Evolutionary conservation across 2,113 vertebrate genomes (phyloP), one percentile per base, ranked within the genome.

Genomic region (Centrocercus urophasianus): DNA sequence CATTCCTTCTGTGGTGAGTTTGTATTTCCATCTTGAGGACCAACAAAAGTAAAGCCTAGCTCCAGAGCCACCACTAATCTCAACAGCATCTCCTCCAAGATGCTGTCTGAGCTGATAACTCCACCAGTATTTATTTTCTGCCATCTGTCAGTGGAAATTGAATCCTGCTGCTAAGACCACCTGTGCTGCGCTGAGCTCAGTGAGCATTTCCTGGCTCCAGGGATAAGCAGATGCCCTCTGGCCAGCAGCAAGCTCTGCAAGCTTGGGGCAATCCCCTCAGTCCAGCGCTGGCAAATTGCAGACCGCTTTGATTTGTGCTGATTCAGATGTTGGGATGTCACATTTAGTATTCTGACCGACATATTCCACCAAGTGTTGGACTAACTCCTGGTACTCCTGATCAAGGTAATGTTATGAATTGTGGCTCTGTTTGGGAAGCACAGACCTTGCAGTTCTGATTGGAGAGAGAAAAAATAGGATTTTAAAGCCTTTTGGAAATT

Each of bases 1-100:
- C n/a, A 27, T 93, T 88, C 89, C 75, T 83, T 67, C 69, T 77
- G 72, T 59, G 86, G 75, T 61, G 93, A 90, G 76, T 72, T 86
- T 89, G 19, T 72, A 86, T 48, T 80, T 88, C 42, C 79, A 79
- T 57, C 25, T 71, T 75, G 34, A 78, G 57, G n/a, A 81, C 60
- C 30, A 67, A 45, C 2, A 24, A 88, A 91, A 95, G 93, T 38
- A 89, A 86, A 27, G 27, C 40, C 59, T 87, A 60, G 43, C 36
- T 72, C n/a, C 59, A 72, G 83, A 63, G 36, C 43, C 63, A 72
- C 60, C 20, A 56, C 0, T 0, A n/a, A 86, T 43, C 56, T 45
- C 1, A 2, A 63, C 25, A 90, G 30, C 24, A 84, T 6, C 8
- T n/a, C 7, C 11, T n/a, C 47, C 10, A 43, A 81, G 76, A 72